Evolutionary conservation across 2,888 invertebrate genomes (phyloP), one percentile per base, ranked within the genome.

Genomic region (Volucella inanis): DNA sequence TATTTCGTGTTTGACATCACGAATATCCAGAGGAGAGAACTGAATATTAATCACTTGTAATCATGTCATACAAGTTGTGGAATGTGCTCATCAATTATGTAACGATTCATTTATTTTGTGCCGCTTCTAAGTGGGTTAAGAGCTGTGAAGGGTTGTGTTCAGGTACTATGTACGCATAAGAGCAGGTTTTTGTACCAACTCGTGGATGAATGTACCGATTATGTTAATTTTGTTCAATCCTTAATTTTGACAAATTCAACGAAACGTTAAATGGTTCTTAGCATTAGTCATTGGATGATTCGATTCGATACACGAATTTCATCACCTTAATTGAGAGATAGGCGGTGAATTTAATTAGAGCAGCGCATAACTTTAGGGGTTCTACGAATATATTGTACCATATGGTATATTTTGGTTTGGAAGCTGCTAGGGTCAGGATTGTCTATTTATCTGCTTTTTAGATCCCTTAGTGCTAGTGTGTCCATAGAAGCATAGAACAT

Each of bases 41-140:
- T 76, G 80, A 85, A 85, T 82, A 86, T 82, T 86, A 82, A 86
- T 86, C 82, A 86, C 86, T 77, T 82, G 86, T 82, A 82, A 82
- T 82, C 81, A 82, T 86, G 86, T 82, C 82, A 74, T 77, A 86
- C 86, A 78, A 76, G 77, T 78, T 86, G 77, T 77, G 67, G 81
- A 86, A 80, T 81, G 77, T 82, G 82, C 72, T 82, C 86, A 86
- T 86, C 82, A 86, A 86, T 86, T 86, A 82, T 82, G 82, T 78
- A 80, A 68, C 86, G 77, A 77, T 78, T 86, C 82, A 77, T 86
- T 82, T 77, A 86, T 81, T 77, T 81, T 74, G n/a, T 57, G 14
- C 52, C 14, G 49, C n/a, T 43, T 52, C 22, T 31, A 15, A 10
- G 59, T 54, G 15, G 15, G 54, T 43, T 4, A 8, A 64, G 71